phyloP scores from a whole-genome alignment of 2,113 vertebrate genomes.

The Amblyornis subalaris region DNA sequence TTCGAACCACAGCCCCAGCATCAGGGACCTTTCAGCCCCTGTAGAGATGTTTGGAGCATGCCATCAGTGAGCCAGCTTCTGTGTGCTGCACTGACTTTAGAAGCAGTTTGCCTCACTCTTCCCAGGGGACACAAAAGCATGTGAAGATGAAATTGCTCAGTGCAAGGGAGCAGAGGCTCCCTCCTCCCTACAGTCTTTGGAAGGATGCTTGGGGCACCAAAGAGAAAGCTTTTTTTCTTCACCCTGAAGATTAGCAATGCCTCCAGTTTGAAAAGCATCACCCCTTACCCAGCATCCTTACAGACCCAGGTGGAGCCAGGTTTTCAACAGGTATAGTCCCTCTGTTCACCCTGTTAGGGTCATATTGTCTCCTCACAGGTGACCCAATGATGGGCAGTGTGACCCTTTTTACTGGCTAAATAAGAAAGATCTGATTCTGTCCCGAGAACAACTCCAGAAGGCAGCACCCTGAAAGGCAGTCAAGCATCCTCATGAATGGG shows the following conservation, averaged over 20 bases:
- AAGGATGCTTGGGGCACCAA: not conserved
- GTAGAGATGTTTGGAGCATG: not conserved
- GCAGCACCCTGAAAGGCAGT: not conserved
- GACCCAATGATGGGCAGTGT: not conserved
- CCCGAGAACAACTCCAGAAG: not conserved
- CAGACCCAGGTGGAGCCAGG: not conserved
- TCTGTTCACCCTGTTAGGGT: not conserved
- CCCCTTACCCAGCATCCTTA: not conserved
- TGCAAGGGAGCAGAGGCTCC: not conserved
- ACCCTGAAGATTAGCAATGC: not conserved
- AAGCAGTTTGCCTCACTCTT: not conserved
- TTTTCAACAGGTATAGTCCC: not conserved
- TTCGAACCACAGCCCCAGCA: not conserved
- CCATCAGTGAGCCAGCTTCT: not conserved
- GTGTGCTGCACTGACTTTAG: not conserved
- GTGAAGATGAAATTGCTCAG: not conserved
- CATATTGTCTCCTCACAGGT: too few species aligned
- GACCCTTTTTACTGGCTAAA: not conserved
- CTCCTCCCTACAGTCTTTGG: not conserved
- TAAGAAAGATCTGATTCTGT: not conserved
- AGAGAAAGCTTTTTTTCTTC: not conserved
- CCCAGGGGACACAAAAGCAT: not conserved
- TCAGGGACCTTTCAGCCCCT: not conserved
- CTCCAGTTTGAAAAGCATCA: not conserved
- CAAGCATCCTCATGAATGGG: not conserved